A percentile compares a stretch with the other conserved stretches of the same genome.
Evolutionary conservation across 2,797 vertebrate genomes (phyloP).

Genomic region (Pangasius larnaudii): DNA sequence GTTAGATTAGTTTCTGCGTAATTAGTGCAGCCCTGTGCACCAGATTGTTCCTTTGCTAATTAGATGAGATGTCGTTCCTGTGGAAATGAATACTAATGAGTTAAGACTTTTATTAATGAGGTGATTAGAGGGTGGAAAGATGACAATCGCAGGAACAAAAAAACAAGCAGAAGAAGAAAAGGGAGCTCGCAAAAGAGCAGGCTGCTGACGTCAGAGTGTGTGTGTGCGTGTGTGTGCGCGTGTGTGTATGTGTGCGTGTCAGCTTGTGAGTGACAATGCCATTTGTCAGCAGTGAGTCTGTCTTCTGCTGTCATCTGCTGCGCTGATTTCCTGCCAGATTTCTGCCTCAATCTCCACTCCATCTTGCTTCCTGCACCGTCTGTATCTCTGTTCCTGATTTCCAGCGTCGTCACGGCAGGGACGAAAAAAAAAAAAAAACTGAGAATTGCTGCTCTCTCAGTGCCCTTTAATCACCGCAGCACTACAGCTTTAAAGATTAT

Average conservation of each 20-base stretch:
- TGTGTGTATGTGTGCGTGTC: constrained; percentile 14
- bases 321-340: constrained; percentile 15
- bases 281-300: constrained; percentile 29
- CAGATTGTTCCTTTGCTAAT: constrained; percentile 4
- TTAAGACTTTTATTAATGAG: neutral
- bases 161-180: constrained; percentile 57
- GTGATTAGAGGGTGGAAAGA: neutral
- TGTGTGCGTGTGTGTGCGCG: neutral
- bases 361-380: neutral
- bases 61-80: neutral
- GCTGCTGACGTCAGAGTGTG: neutral
- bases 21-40: neutral
- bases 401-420: neutral
- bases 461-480: neutral
- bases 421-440: too few relatives aligned
- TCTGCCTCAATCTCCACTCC: neutral
- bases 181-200: constrained; percentile 43
- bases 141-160: constrained; percentile 6
- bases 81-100: constrained; percentile 22
- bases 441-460: neutral
- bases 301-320: constrained; percentile 16
- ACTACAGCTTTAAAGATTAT: neutral
- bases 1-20: neutral
- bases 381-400: neutral
- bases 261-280: constrained; percentile 19